Evolutionary conservation across 2,888 invertebrate genomes (phyloP).

Genomic region (Lithosia quadra): DNA sequence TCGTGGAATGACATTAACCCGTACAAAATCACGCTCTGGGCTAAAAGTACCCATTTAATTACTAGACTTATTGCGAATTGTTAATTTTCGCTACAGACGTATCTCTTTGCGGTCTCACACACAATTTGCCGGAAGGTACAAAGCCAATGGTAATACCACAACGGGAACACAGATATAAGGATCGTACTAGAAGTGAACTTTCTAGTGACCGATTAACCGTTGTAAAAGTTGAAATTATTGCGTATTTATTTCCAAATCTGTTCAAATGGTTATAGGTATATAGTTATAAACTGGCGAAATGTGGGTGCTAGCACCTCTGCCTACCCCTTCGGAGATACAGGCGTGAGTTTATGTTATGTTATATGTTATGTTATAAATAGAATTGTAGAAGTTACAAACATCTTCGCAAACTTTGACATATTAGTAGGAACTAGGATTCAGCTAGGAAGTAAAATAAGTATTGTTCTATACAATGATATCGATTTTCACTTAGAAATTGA

Average conservation of each 20-base stretch:
- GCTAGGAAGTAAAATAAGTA: no score
- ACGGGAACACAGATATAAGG: constrained; percentile 34
- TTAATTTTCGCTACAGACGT: constrained; percentile 56
- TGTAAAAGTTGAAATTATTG: neutral
- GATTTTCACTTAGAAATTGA: neutral
- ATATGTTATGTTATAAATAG: no score
- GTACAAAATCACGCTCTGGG: constrained; percentile 39
- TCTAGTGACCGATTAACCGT: neutral
- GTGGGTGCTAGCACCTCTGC: no score
- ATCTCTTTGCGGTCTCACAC: constrained; percentile 74
- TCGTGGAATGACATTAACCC: constrained; percentile 8
- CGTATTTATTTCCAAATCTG: neutral
- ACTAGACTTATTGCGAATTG: constrained; percentile 55
- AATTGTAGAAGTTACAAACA: no score
- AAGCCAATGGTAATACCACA: constrained; percentile 64
- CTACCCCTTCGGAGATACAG: no score
- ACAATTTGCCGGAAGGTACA: constrained; percentile 77
- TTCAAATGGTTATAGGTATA: neutral
- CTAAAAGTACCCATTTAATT: constrained; percentile 49
- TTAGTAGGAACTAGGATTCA: no score
- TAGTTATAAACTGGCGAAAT: no score
- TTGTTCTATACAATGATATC: neutral
- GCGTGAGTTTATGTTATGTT: no score
- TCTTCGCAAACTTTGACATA: no score
- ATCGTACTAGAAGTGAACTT: constrained; percentile 21